Percentiles rank a stretch among this genome's conserved stretches.
Evolutionary conservation across 1,140 invertebrate genomes (phyloP).

Genomic region (Drosophila ficusphila): DNA sequence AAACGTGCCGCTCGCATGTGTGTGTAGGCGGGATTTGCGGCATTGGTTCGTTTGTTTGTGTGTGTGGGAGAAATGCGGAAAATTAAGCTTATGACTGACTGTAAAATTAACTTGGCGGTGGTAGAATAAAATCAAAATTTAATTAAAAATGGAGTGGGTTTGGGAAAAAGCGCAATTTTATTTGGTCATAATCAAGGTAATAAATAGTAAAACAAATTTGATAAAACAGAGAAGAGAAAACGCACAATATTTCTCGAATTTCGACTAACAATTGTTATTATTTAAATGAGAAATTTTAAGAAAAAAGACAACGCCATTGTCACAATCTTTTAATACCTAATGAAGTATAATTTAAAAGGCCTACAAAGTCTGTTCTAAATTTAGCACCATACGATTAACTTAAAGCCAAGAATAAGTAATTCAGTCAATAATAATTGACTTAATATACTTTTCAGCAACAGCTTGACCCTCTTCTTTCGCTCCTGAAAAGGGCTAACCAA

Average conservation of each 20-base stretch:
- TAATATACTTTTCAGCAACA: constrained; percentile 37
- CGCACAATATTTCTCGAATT: too few species aligned
- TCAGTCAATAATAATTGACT: constrained; percentile 45
- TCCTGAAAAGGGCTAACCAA: constrained; percentile 8
- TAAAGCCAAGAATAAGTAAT: constrained; percentile 11
- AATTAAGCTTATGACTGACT: constrained; percentile 37
- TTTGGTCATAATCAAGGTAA: not conserved
- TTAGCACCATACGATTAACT: constrained; percentile 1
- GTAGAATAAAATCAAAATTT: constrained; percentile 21
- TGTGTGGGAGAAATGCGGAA: not conserved
- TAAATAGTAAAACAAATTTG: too few species aligned
- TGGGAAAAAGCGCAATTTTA: not conserved
- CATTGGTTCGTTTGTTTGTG: not conserved
- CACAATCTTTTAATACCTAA: too few species aligned
- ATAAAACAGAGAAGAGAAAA: too few species aligned
- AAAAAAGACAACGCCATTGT: too few species aligned
- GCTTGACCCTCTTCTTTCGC: constrained; percentile 11
- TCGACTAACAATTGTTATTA: too few species aligned
- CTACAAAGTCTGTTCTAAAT: not conserved
- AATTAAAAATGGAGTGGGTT: constrained; percentile 5
- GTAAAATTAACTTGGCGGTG: constrained; percentile 18
- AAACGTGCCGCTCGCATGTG: constrained; percentile 35
- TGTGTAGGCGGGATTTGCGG: constrained; percentile 16
- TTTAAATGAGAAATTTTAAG: too few species aligned
- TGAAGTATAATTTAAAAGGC: not conserved